phyloP scores from a whole-genome alignment of 2,888 invertebrate genomes.

The Pristionchus entomophagus region DNA sequence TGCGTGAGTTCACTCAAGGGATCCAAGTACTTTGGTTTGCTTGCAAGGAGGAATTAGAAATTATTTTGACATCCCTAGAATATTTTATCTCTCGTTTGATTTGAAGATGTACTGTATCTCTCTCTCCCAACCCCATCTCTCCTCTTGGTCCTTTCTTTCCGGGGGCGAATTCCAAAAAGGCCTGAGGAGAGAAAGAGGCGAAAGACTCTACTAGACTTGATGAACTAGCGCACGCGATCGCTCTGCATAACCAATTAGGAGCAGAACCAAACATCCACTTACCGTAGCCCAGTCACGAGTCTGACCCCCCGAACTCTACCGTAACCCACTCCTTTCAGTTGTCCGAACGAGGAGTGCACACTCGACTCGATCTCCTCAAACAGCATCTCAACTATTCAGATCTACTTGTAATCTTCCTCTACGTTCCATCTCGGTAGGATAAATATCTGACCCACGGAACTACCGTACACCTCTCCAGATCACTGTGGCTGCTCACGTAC shows the following conservation, averaged over 20 bases:
- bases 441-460: neutral
- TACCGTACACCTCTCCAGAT: slow-evolving; percentile 50
- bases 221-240: neutral
- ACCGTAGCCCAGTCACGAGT: neutral
- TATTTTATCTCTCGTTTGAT: too few species aligned
- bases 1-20: too few species aligned
- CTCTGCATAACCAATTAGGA: neutral
- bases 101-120: neutral
- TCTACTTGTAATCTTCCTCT: slow-evolving; percentile 75
- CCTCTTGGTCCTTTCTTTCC: too few species aligned
- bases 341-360: slow-evolving; percentile 59
- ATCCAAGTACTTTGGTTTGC: too few species aligned
- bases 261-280: neutral
- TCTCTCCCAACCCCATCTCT: neutral
- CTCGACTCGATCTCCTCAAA: slow-evolving; percentile 74
- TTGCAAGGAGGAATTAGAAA: too few species aligned
- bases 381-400: slow-evolving; percentile 74
- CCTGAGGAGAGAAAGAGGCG: too few species aligned
- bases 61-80: too few species aligned
- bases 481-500: slow-evolving; percentile 75
- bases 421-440: slow-evolving; percentile 65
- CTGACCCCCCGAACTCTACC: neutral
- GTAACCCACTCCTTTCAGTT: slow-evolving; percentile 66
- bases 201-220: neutral
- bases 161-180: neutral